Evolutionary conservation across 2,113 vertebrate genomes (phyloP).

Genomic region (Nothobranchius furzeri): DNA sequence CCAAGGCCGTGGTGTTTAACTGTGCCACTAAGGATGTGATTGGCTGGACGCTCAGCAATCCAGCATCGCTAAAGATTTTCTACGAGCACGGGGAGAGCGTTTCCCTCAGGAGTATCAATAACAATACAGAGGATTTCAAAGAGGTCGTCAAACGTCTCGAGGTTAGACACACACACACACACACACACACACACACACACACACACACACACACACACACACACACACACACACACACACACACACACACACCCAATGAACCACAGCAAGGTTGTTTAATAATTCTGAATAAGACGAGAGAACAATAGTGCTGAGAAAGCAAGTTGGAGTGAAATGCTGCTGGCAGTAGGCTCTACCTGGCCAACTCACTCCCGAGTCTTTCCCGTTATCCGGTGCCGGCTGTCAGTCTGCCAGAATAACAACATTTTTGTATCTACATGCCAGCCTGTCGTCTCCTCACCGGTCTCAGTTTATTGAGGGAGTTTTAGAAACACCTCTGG

Average conservation of each 20-base stretch:
- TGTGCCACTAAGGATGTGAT: conserved; percentile 95
- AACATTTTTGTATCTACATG: conserved; percentile 35
- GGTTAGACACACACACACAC: conserved; percentile 77
- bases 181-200: background rate
- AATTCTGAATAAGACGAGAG: background rate
- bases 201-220: conserved; percentile 1
- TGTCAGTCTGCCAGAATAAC: conserved; percentile 43
- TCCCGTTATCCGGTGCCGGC: conserved; percentile 21
- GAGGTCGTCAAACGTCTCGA: conserved; percentile 96
- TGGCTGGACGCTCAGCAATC: conserved; percentile 90
- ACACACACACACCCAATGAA: background rate
- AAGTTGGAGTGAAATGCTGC: conserved; percentile 18
- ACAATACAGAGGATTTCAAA: conserved; percentile 92
- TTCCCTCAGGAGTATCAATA: conserved; percentile 88
- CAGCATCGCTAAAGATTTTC: conserved; percentile 92
- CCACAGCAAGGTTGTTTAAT: background rate
- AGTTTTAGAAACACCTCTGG: conserved; percentile 61
- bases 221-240: conserved; percentile 7
- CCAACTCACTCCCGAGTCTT: conserved; percentile 34
- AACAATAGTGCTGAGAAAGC: background rate
- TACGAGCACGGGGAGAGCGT: conserved; percentile 93
- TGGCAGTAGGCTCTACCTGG: conserved; percentile 35
- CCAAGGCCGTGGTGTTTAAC: conserved; percentile 93
- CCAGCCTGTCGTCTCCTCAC: conserved; percentile 53
- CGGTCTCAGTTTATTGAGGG: conserved; percentile 43